Conservation (phyloP, 2,888 invertebrate genomes). For the Calameuta pallipes region DNA sequence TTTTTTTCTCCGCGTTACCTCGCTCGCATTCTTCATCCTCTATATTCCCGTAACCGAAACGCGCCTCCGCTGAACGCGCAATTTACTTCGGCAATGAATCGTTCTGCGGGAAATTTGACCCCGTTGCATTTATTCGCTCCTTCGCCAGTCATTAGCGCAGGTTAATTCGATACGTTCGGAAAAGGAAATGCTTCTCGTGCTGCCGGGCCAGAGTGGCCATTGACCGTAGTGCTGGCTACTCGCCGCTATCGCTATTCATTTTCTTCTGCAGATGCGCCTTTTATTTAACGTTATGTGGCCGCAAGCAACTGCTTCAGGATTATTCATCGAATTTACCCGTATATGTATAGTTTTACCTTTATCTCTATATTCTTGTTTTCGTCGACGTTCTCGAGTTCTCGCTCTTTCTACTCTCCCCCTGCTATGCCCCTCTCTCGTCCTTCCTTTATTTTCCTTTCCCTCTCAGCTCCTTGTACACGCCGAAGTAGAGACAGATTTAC, state of each 20-base stretch:
- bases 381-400: background rate
- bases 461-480: background rate
- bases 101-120: background rate
- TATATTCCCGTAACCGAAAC: background rate
- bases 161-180: background rate
- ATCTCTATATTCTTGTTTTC: background rate
- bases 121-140: background rate
- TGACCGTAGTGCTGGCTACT: conserved; percentile 35
- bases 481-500: background rate
- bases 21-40: background rate
- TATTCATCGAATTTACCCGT: conserved; percentile 11
- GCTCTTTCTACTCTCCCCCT: background rate
- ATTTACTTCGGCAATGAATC: background rate
- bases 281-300: background rate
- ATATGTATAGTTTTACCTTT: background rate
- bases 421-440: background rate
- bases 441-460: background rate
- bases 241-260: background rate
- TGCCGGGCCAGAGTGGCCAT: conserved; percentile 40
- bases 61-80: background rate
- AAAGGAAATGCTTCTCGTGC: background rate
- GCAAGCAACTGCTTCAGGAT: background rate
- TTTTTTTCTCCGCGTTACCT: background rate
- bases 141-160: background rate
- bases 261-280: background rate